Evolutionary conservation across 1,140 invertebrate genomes (phyloP).

Genomic region (Adelges cooleyi): DNA sequence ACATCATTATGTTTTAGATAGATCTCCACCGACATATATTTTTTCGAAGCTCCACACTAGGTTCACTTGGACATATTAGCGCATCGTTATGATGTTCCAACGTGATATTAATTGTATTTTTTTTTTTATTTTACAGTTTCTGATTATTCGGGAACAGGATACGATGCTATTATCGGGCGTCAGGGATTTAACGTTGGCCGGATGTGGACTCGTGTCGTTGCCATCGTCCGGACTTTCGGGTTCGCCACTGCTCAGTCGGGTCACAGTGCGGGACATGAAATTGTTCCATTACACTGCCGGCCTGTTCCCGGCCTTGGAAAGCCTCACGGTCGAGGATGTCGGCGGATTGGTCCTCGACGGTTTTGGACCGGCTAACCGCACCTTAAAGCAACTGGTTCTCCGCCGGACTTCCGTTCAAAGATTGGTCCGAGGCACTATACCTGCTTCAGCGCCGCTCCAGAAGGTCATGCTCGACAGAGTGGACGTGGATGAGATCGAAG

Average conservation of each 20-base stretch:
- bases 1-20: too few relatives aligned
- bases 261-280: slow-evolving; percentile 18
- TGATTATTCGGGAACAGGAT: not conserved
- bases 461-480: not conserved
- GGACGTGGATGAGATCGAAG: not conserved
- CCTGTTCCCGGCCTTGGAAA: slow-evolving; percentile 11
- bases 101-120: too few relatives aligned
- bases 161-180: not conserved
- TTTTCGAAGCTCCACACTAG: too few relatives aligned
- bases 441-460: not conserved
- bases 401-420: not conserved
- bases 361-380: not conserved
- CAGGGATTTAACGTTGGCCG: not conserved
- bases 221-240: not conserved
- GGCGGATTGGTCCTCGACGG: slow-evolving; percentile 18
- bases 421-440: not conserved
- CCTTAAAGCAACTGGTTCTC: not conserved
- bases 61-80: too few relatives aligned
- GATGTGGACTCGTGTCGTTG: not conserved
- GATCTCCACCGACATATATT: too few relatives aligned
- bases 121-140: not conserved
- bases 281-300: slow-evolving; percentile 26
- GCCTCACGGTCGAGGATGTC: slow-evolving; percentile 14
- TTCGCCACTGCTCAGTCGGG: not conserved
- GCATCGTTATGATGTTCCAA: too few relatives aligned